Percentiles rank a stretch among this genome's conserved stretches.
phyloP scores from a whole-genome alignment of 2,888 invertebrate species.

The Operophtera brumata region DNA sequence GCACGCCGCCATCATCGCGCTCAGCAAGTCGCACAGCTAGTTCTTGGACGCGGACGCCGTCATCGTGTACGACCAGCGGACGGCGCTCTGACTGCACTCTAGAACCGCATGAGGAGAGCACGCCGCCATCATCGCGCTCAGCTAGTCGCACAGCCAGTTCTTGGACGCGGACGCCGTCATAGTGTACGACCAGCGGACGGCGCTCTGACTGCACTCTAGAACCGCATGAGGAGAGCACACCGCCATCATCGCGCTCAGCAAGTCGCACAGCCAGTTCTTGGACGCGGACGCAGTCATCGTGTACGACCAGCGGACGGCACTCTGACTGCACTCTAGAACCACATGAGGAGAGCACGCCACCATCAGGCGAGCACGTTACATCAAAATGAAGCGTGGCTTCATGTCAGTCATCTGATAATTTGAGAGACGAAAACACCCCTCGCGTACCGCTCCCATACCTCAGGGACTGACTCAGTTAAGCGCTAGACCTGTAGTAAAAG shows the following conservation, averaged over 20 bases:
- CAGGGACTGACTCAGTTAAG: too few relatives aligned
- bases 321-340: slow-evolving; percentile 68
- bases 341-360: too few relatives aligned
- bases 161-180: slow-evolving; percentile 90
- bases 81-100: slow-evolving; percentile 80
- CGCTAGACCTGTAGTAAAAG: too few relatives aligned
- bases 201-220: slow-evolving; percentile 80
- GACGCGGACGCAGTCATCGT: slow-evolving; percentile 90
- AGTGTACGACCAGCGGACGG: slow-evolving; percentile 90
- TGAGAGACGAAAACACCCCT: too few relatives aligned
- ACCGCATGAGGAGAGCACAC: slow-evolving; percentile 91
- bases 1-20: slow-evolving; percentile 90
- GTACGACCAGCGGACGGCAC: slow-evolving; percentile 89
- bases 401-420: too few relatives aligned
- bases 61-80: slow-evolving; percentile 90
- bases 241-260: slow-evolving; percentile 88
- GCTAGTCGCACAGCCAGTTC: slow-evolving; percentile 86
- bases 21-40: slow-evolving; percentile 86
- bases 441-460: too few relatives aligned
- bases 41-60: slow-evolving; percentile 89
- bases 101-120: slow-evolving; percentile 91
- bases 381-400: too few relatives aligned
- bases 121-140: slow-evolving; percentile 89
- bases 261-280: slow-evolving; percentile 86
- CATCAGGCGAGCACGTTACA: too few relatives aligned